Evolutionary conservation across 2,888 invertebrate species (phyloP), one percentile per base, ranked within the genome.

Genomic region (Podotricha telesiphe): DNA sequence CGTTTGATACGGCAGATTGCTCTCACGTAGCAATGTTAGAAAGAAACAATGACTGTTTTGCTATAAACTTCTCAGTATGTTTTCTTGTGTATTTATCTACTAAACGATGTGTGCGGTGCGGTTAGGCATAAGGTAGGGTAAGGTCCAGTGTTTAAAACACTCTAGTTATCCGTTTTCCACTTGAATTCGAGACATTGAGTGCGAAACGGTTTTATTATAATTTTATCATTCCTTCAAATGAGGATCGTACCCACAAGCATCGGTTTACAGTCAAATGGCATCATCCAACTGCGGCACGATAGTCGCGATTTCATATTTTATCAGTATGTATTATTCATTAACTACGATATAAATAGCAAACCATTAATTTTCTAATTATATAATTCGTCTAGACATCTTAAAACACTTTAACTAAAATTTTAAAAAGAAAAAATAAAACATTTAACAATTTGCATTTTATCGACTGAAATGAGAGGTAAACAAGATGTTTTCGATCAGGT

Each of bases 1-100:
- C 65, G 22, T 42, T 61, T 68, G 80, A 82, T 82, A 78, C 59
- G 62, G 55, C 68, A 74, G 56, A 63, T 63, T 70, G 71, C 71
- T 76, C 76, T 77, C 76, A 74, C 76, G 75, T 76, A 76, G 65
- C 53, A 56, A 28, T 48, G n/a, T 66, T 62, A 48, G 59, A 42
- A 28, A 2, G 28, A 28, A 56, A 66, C 63, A 64, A 63, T 67
- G 22, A 47, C 19, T 34, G 47, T 65, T 67, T 64, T 28, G n/a
- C 42, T 37, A 61, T 11, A 45, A 22, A 40, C 13, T 51, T 67
- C 51, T 45, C 51, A 22, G 53, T 11, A 53, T 28, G 17, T 28
- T 20, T 53, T 47, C 20, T 37, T 56, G 37, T 50, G 42, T 42
- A 42, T 42, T 28, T 28, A 6, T 5, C 28, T n/a, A 6, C 34